Conservation (phyloP, 2,113 vertebrate genomes). For the Pitta sordida region DNA sequence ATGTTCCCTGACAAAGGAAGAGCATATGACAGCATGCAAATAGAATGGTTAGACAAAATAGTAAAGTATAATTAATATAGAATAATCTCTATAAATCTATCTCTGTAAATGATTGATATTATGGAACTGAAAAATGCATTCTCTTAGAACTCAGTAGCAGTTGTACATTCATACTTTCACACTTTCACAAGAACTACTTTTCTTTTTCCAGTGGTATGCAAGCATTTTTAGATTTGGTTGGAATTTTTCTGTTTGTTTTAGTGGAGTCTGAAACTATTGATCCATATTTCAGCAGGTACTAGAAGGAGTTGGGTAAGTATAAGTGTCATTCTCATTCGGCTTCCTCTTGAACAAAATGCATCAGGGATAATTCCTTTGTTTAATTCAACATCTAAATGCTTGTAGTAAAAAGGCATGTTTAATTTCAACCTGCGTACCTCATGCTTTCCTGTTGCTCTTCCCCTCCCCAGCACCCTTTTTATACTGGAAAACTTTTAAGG, state of each 20-base stretch:
- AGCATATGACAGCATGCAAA: not conserved
- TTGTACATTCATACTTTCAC: not conserved
- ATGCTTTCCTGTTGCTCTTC: not conserved
- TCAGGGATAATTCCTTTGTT: not conserved
- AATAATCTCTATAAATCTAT: not conserved
- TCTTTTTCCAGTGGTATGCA: not conserved
- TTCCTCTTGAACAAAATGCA: not conserved
- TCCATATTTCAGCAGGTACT: not conserved
- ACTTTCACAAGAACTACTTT: not conserved
- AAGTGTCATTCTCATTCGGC: not conserved
- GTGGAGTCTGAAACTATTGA: not conserved
- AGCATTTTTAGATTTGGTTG: not conserved
- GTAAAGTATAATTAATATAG: not conserved
- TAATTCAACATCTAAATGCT: not conserved
- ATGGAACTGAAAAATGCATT: not conserved
- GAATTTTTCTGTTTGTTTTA: not conserved
- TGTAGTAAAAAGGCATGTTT: not conserved
- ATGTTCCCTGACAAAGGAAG: not conserved
- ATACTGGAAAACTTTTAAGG: not conserved
- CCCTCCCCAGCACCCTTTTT: not conserved
- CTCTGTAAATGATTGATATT: not conserved
- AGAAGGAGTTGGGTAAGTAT: not conserved
- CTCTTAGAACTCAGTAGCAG: not conserved
- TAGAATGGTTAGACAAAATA: not conserved
- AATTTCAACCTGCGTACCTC: not conserved